Base-by-base conservation (phyloP, 1,140 invertebrate genomes). In the Andrena cerasifolii region DNA sequence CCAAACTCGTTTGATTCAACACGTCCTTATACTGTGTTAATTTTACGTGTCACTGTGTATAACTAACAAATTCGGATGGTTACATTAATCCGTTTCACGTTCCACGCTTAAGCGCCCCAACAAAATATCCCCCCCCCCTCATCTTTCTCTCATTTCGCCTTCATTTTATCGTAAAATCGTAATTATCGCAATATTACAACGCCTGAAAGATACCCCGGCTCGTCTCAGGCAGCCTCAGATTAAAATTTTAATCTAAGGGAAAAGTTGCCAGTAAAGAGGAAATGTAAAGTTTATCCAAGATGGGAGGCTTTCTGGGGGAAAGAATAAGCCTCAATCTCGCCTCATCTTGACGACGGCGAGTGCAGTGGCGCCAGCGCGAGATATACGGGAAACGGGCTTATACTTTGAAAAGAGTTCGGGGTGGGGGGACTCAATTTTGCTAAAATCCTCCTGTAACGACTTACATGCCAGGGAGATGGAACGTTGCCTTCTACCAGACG, bases 351-450 rank as follows among this genome's bases (percentile, higher is more conserved):
- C 33, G 40, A 58, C n/a, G 31, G 3, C 28, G 43, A 49, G 54
- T 33, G 24, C 43, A 61, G 58, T 71, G 65, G 76, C 28, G 47
- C 14, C 43, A 51, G 31, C 31, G 53, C n/a, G 1, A 43, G 21
- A 53, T 43, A 54, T 18, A 24, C 21, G 33, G 54, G 31, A 5
- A 36, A 45, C 7, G 45, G 43, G 45, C 31, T 66, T 66, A n/a
- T n/a, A 76, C 73, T 47, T 36, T 21, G 54, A 33, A 43, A 58
- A 62, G 40, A 62, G 45, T 8, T 10, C 8, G 43, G 40, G 66
- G 67, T 43, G 65, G 80, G 63, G 80, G 78, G 87, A 88, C 82
- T 89, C 85, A 90, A 90, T 90, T 89, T 88, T 85, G 80, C 82
- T 89, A 89, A 89, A 88, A 89, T 89, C 86, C 80, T 68, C 63